Evolutionary conservation across 2,888 invertebrate genomes (phyloP).

Genomic region (Trimorus sp.): DNA sequence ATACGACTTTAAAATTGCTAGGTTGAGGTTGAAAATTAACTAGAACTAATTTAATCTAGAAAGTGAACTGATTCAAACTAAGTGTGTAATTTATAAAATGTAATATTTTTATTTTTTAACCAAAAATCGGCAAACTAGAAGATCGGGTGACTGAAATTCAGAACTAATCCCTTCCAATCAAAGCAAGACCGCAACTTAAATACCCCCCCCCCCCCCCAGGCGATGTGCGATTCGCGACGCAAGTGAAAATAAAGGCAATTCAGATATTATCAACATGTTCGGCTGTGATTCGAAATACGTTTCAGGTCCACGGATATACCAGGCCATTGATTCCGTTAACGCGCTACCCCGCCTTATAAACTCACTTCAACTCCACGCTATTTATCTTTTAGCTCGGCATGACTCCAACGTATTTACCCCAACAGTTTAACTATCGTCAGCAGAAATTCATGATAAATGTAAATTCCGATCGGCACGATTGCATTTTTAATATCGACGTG

Average conservation of each 20-base stretch:
- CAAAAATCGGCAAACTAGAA: too few species aligned
- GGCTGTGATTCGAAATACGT: slow-evolving; percentile 21
- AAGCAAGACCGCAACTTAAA: too few species aligned
- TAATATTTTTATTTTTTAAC: too few species aligned
- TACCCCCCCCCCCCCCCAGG: too few species aligned
- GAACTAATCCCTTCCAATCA: too few species aligned
- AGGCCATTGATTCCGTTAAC: slow-evolving; percentile 39
- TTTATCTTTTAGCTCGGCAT: slow-evolving; percentile 47
- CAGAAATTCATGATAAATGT: slow-evolving; percentile 40
- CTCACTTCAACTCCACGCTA: slow-evolving; percentile 33
- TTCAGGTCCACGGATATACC: slow-evolving; percentile 21
- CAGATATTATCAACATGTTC: slow-evolving; percentile 34
- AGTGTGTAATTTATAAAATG: too few species aligned
- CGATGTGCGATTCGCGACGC: too few species aligned
- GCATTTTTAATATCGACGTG: slow-evolving; percentile 6
- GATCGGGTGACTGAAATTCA: too few species aligned
- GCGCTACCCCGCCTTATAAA: slow-evolving; percentile 31
- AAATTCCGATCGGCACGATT: slow-evolving; percentile 10
- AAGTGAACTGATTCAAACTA: too few species aligned
- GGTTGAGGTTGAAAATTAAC: too few species aligned
- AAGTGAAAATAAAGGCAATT: neutral
- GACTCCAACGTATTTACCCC: slow-evolving; percentile 43
- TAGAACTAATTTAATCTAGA: too few species aligned
- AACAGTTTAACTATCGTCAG: slow-evolving; percentile 35
- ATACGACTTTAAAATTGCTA: too few species aligned